Base-by-base conservation (phyloP, 1,140 invertebrate genomes). In the Gonioctena quinquepunctata region DNA sequence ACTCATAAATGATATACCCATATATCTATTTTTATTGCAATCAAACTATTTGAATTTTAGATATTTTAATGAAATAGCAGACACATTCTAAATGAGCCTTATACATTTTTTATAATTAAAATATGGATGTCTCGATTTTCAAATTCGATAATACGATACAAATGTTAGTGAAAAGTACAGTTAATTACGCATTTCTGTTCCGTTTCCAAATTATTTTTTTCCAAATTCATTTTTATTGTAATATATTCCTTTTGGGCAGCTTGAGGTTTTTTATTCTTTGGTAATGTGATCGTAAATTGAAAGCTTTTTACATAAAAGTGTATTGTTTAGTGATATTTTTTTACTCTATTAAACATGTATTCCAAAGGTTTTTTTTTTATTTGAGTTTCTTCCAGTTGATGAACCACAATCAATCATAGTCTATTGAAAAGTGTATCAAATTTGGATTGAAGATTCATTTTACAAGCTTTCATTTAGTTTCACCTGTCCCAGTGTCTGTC, bases 271-370 rank as follows among this genome's bases (percentile, higher is more conserved):
- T 69, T 72, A 76, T 76, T 78, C 77, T 79, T 79, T 74, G 68
- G 74, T 79, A 78, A 80, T 79, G 77, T 81, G 79, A 79, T 79
- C 71, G 78, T 81, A 78, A 81, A 75, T 78, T 80, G 16, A 76
- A 76, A 80, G 79, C 78, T 81, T 81, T 81, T 81, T 80, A 77
- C 79, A 81, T 79, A 79, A 80, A 76, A 79, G 70, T 78, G 77
- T 81, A 81, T 80, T 79, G 72, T 81, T 81, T 81, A 81, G 75
- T 81, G 78, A 81, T 81, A 81, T 81, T 81, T 81, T 81, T 81
- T 81, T 81, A 81, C 78, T 79, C 76, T 80, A 79, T 79, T 80
- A 79, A 79, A 80, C 74, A 77, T 80, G 77, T 80, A 79, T 79
- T 79, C 77, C 76, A 74, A 73, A 73, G 56, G 69, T 26, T 66